Conservation (phyloP, 2,888 invertebrate genomes). For the Dynastes hyllus region DNA sequence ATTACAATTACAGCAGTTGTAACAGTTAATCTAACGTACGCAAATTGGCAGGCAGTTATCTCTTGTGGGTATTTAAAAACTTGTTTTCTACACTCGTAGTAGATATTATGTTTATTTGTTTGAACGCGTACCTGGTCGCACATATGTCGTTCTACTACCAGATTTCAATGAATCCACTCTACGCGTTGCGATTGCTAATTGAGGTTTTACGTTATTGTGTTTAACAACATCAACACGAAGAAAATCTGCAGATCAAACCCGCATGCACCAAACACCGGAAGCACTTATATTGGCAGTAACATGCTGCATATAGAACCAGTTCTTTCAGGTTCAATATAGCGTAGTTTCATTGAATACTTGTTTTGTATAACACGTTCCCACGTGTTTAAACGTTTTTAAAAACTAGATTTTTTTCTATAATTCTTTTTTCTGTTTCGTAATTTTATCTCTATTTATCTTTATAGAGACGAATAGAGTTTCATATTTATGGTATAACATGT, state of each 20-base stretch:
- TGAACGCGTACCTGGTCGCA: not conserved
- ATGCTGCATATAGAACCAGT: conserved; percentile 40
- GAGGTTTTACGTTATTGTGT: conserved; percentile 11
- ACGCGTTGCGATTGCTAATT: conserved; percentile 5
- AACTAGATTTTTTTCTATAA: not conserved
- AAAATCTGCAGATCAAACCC: conserved; percentile 24
- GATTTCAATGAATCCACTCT: not conserved
- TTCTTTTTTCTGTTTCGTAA: too few species aligned
- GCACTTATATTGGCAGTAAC: conserved; percentile 18
- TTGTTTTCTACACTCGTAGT: conserved; percentile 16
- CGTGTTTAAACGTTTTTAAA: not conserved
- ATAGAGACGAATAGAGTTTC: too few species aligned
- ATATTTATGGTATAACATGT: too few species aligned
- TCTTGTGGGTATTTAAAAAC: conserved; percentile 27
- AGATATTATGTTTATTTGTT: conserved; percentile 17
- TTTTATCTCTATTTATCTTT: too few species aligned
- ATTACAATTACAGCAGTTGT: conserved; percentile 19
- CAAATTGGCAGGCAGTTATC: too few species aligned
- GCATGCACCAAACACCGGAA: conserved; percentile 27
- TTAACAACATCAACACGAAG: conserved; percentile 2
- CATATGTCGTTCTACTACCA: conserved; percentile 5
- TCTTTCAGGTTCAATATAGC: conserved; percentile 18
- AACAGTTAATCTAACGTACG: conserved; percentile 2
- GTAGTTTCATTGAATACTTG: conserved; percentile 3
- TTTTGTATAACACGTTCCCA: not conserved